Evolutionary conservation across 2,888 invertebrate species (phyloP).

Genomic region (Pristionchus mayeri): DNA sequence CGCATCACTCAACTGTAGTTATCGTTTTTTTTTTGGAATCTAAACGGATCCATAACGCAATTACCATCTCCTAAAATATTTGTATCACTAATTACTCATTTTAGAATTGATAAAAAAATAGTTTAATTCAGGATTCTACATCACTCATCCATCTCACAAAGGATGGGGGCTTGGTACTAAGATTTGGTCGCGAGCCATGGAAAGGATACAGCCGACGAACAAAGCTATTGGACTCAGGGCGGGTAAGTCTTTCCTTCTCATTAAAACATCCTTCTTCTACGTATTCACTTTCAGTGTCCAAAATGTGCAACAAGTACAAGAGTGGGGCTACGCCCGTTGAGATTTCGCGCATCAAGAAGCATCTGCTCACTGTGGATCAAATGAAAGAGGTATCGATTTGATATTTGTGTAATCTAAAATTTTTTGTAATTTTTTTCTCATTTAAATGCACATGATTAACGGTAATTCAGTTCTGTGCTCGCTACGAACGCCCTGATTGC

Average conservation of each 20-base stretch:
- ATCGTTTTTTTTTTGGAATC: not conserved
- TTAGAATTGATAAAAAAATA: too few species aligned
- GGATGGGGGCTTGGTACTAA: not conserved
- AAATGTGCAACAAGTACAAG: not conserved
- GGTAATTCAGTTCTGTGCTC: not conserved
- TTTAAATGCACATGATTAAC: too few species aligned
- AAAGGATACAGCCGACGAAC: not conserved
- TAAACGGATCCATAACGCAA: not conserved
- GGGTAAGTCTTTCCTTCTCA: not conserved
- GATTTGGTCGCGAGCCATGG: not conserved
- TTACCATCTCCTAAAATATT: too few species aligned
- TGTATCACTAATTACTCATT: too few species aligned
- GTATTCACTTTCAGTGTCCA: not conserved
- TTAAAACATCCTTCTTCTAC: not conserved
- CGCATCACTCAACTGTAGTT: too few species aligned
- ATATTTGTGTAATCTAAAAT: too few species aligned
- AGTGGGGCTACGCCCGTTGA: not conserved
- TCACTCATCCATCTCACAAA: not conserved
- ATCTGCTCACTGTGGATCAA: slow-evolving; percentile 13
- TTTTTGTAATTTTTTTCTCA: too few species aligned
- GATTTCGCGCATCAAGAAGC: slow-evolving; percentile 18
- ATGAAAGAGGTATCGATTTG: not conserved
- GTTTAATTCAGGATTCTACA: slow-evolving; percentile 41
- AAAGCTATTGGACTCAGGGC: slow-evolving; percentile 3
- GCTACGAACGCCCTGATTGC: not conserved